Conservation (phyloP, 2,888 invertebrate species). For the Pseudanteris insignis region DNA sequence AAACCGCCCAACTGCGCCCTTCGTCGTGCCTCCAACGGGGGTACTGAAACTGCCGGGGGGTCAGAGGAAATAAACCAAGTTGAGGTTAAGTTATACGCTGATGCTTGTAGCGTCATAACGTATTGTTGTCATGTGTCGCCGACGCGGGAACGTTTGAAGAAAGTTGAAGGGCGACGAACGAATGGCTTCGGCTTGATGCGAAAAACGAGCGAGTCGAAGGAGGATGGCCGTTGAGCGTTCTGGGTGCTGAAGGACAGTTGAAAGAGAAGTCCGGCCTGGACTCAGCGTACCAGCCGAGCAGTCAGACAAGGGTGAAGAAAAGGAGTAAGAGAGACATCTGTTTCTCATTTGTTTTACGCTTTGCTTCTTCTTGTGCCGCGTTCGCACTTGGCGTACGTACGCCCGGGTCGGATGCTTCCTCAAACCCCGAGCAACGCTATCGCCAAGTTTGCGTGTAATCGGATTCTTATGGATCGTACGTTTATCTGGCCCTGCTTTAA, state of each 20-base stretch:
- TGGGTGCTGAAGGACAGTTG: constrained; percentile 4
- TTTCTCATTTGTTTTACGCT: constrained; percentile 50
- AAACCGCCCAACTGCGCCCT: too few species aligned
- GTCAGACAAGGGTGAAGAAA: constrained; percentile 43
- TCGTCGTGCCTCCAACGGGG: too few species aligned
- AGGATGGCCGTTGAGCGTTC: constrained; percentile 9
- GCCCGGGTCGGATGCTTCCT: too few species aligned
- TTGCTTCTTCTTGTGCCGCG: constrained; percentile 43
- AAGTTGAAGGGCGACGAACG: constrained; percentile 28
- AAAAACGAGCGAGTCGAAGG: constrained; percentile 25
- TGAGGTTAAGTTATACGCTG: constrained; percentile 59
- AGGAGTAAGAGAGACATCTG: constrained; percentile 49
- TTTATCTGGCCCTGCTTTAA: constrained; percentile 13
- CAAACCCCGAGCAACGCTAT: too few species aligned
- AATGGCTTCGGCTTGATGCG: constrained; percentile 3
- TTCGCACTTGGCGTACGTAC: too few species aligned
- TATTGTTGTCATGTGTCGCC: constrained; percentile 60
- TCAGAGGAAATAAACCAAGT: constrained; percentile 52
- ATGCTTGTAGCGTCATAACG: constrained; percentile 59
- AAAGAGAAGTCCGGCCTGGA: constrained; percentile 33
- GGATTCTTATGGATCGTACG: constrained; percentile 25
- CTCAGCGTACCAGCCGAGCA: constrained; percentile 24
- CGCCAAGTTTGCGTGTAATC: too few species aligned
- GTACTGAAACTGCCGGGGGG: constrained; percentile 43
- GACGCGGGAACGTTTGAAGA: constrained; percentile 46